These are phyloP conservation scores for Paramisgurnus dabryanus DNA, from an alignment of 2,113 vertebrate genomes.

Conservation along the genomic window DNA sequence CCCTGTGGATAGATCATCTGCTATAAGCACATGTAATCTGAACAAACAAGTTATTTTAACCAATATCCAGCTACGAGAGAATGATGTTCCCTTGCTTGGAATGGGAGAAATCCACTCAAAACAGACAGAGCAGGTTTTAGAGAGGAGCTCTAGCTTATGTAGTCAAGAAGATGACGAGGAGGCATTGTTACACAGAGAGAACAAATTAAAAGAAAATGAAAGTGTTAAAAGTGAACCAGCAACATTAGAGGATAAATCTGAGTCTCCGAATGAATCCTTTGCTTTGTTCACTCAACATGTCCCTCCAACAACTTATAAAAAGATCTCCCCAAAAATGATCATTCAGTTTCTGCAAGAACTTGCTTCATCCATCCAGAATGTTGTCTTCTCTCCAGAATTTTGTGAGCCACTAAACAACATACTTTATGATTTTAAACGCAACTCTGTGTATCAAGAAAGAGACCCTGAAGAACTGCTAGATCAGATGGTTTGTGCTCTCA, in stretches of 20 bases:
- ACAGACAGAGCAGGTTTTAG: neutral
- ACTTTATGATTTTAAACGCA: conserved; percentile 47
- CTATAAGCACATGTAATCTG: neutral
- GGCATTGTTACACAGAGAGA: neutral
- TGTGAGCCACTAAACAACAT: neutral
- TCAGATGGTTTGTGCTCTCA: conserved; percentile 60
- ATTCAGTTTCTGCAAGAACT: conserved; percentile 56
- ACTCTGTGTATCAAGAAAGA: conserved; percentile 67
- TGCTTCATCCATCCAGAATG: conserved; percentile 37
- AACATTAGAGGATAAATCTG: neutral
- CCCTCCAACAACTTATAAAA: neutral
- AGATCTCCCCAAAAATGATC: conserved; percentile 34
- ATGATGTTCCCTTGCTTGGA: neutral
- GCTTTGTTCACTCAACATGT: neutral
- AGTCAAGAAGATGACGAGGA: conserved; percentile 15
- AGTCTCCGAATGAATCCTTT: neutral
- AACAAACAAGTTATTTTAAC: conserved; percentile 18
- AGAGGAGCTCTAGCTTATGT: conserved; percentile 34
- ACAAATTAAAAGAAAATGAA: neutral
- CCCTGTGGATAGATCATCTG: neutral
- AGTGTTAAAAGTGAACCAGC: neutral
- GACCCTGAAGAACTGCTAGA: conserved; percentile 60
- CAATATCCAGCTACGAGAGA: conserved; percentile 3
- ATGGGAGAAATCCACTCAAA: neutral
- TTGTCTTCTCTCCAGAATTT: conserved; percentile 73